These are phyloP conservation scores for Teleopsis dalmanni DNA, from an alignment of 1,140 invertebrate species.

Conservation along the genomic window DNA sequence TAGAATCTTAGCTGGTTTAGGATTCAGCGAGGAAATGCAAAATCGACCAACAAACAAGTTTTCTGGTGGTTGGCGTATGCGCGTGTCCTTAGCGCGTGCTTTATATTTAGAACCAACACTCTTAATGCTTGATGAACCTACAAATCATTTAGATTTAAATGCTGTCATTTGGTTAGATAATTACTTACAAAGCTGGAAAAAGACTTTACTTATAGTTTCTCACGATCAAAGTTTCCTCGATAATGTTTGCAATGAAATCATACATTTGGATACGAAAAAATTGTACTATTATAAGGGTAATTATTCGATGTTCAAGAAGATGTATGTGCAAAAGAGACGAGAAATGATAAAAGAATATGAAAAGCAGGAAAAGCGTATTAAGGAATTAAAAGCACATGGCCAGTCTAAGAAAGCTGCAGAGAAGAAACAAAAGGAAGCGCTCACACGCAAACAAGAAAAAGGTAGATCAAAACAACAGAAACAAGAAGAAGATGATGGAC, in stretches of 20 bases:
- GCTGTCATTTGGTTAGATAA: slow-evolving; percentile 99
- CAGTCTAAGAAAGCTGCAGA: slow-evolving; percentile 93
- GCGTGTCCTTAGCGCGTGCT: slow-evolving; percentile 88
- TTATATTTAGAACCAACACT: slow-evolving; percentile 90
- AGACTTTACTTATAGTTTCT: slow-evolving; percentile 93
- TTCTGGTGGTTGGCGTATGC: slow-evolving; percentile 98
- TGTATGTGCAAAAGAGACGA: slow-evolving; percentile 91
- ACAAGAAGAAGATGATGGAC: slow-evolving; percentile 74
- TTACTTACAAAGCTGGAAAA: slow-evolving; percentile 96
- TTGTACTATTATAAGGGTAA: slow-evolving; percentile 97
- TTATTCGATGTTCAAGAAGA: slow-evolving; percentile 98
- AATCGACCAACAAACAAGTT: slow-evolving; percentile 89
- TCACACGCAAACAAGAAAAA: slow-evolving; percentile 93
- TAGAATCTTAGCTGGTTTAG: slow-evolving; percentile 92
- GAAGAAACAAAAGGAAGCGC: slow-evolving; percentile 83
- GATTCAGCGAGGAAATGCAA: slow-evolving; percentile 92
- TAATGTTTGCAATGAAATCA: slow-evolving; percentile 98
- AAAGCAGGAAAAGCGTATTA: slow-evolving; percentile 93
- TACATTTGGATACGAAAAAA: slow-evolving; percentile 92
- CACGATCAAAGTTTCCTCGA: slow-evolving; percentile 99
- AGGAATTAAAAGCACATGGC: slow-evolving; percentile 89
- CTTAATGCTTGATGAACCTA: slow-evolving; percentile 93
- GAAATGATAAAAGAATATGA: slow-evolving; percentile 97
- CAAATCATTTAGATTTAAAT: slow-evolving; percentile 90
- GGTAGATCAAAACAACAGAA: slow-evolving; percentile 72